These are phyloP conservation scores for Colletes gigas DNA, from an alignment of 1,140 invertebrate species.

Conservation along the genomic window DNA sequence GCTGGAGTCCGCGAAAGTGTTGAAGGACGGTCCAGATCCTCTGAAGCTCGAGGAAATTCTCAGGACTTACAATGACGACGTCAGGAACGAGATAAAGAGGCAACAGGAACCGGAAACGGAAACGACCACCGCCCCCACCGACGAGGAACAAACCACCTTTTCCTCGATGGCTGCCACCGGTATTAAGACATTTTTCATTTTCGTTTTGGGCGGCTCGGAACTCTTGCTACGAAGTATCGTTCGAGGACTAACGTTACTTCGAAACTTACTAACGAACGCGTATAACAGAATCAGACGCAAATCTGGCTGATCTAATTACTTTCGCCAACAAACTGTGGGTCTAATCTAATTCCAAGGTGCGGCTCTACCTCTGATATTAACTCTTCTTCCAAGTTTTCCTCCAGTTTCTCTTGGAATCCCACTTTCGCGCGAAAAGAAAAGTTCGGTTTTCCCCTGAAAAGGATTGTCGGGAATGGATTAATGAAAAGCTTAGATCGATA, in stretches of 20 bases:
- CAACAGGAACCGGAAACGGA: constrained; percentile 47
- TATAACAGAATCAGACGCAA: constrained; percentile 52
- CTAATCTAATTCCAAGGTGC: too few relatives aligned
- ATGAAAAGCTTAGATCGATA: neutral
- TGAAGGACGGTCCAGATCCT: constrained; percentile 77
- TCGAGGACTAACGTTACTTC: constrained; percentile 66
- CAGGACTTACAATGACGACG: constrained; percentile 71
- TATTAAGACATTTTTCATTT: constrained; percentile 75
- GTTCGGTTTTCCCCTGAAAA: neutral
- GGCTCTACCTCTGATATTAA: neutral
- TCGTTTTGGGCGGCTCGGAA: constrained; percentile 68
- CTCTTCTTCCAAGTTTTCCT: constrained; percentile 4
- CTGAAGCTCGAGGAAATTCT: constrained; percentile 77
- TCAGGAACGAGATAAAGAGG: constrained; percentile 79
- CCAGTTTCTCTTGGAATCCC: constrained; percentile 15
- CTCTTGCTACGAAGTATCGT: constrained; percentile 68
- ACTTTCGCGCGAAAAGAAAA: neutral
- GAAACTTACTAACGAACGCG: constrained; percentile 63
- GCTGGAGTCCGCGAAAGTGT: constrained; percentile 70
- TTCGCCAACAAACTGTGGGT: too few relatives aligned
- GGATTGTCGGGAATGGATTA: constrained; percentile 4
- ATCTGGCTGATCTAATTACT: neutral
- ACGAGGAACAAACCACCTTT: constrained; percentile 65
- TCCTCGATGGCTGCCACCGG: constrained; percentile 61
- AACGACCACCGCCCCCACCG: constrained; percentile 62